A percentile compares a stretch with the other conserved stretches of the same genome.
phyloP scores from a whole-genome alignment of 2,888 invertebrate species.

The Neoitamus cyanurus region DNA sequence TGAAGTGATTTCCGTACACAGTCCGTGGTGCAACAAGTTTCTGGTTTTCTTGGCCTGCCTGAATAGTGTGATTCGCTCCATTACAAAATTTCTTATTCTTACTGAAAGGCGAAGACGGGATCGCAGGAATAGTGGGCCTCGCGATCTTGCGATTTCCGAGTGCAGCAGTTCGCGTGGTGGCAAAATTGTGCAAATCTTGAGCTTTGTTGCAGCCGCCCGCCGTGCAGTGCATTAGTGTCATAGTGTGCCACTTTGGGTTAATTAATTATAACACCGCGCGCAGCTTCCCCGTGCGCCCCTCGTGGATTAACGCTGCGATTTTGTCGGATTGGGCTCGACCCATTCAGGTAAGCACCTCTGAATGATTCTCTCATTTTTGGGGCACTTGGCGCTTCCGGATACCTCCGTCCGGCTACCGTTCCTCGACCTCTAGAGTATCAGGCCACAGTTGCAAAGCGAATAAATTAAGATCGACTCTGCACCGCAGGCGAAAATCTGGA shows the following conservation, averaged over 20 bases:
- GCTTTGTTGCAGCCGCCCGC: background rate
- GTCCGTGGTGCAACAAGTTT: slow-evolving; percentile 39
- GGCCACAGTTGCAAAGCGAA: background rate
- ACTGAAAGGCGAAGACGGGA: background rate
- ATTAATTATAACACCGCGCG: background rate
- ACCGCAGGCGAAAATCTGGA: slow-evolving; percentile 16
- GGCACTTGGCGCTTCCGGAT: background rate
- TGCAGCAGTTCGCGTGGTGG: background rate
- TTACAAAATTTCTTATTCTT: slow-evolving; percentile 13
- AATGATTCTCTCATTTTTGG: background rate
- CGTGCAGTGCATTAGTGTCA: slow-evolving; percentile 14
- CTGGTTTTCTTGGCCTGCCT: background rate
- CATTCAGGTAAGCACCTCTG: background rate
- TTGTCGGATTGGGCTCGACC: background rate
- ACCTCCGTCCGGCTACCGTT: background rate
- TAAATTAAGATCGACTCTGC: background rate
- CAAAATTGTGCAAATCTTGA: background rate
- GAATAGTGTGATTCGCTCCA: slow-evolving; percentile 18
- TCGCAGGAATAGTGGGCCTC: background rate
- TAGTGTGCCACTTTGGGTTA: slow-evolving; percentile 31
- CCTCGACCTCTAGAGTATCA: background rate
- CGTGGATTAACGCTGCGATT: background rate
- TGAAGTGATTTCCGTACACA: slow-evolving; percentile 37
- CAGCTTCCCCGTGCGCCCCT: background rate
- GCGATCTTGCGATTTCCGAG: background rate